Base-by-base conservation (phyloP, 1,140 invertebrate species). In the Trichonephila clavata region DNA sequence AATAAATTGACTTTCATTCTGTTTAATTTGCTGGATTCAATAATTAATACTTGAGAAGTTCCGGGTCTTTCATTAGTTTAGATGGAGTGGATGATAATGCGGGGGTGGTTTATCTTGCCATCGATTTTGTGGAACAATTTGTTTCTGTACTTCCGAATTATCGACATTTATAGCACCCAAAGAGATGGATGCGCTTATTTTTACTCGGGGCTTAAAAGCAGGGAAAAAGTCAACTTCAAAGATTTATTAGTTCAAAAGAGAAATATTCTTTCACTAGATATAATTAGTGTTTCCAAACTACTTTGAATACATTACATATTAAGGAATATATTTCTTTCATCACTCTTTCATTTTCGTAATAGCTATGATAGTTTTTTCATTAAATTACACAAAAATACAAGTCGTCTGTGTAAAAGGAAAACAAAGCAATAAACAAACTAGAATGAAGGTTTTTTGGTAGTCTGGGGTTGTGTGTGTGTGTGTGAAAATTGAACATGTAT, bases 11-110 rank as follows among this genome's bases (percentile, higher is more conserved):
- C 71, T 77, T 77, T 77, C 71, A 77, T 77, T 32, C 27, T 32
- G 27, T 77, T 77, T 39, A 77, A 77, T 77, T 77, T 77, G 16
- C 71, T 32, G 32, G 71, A 77, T 39, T 77, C 71, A 77, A 77
- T 77, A 77, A 77, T 77, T 77, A 77, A 77, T 77, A 77, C 71
- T 77, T 77, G 71, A 77, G 27, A 71, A 77, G 27, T 77, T 77
- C 32, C 71, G 27, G 24, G 13, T 77, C 27, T 77, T 27, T 77
- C 71, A 18, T 18, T 77, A 18, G 27, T 39, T 18, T 39, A 39
- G 27, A 77, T 77, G 27, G 71, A 77, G 71, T 77, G 71, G 27
- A 77, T 77, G 71, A 39, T 77, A 77, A 68, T 68, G 65, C 65
- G 24, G 65, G 27, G 8, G 65, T 24, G 18, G 71, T 77, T 77